Percentiles rank a stretch among this genome's conserved stretches.
Evolutionary conservation across 2,888 invertebrate species (phyloP).

Genomic region (Torymus aiolomorphi): DNA sequence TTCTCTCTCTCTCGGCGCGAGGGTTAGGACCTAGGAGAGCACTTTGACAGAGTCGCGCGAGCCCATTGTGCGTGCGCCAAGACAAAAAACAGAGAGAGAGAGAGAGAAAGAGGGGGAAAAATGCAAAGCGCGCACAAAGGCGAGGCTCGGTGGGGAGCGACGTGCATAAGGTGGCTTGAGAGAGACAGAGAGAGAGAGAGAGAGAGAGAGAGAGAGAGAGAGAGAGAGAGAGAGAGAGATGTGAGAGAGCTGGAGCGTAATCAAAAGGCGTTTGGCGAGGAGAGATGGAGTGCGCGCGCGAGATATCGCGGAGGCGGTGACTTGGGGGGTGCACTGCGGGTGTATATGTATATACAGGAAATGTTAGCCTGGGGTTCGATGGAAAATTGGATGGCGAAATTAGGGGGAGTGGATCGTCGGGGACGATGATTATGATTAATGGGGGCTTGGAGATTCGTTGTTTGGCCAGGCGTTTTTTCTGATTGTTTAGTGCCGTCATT

Average conservation of each 20-base stretch:
- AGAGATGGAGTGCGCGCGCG: background rate
- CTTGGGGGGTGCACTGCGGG: background rate
- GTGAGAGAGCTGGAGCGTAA: constrained; percentile 1
- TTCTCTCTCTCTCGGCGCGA: too few relatives aligned
- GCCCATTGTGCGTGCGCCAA: constrained; percentile 22
- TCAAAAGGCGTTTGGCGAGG: constrained; percentile 28
- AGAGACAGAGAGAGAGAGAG: constrained; percentile 6
- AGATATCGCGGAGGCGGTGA: background rate
- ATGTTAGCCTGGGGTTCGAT: too few relatives aligned
- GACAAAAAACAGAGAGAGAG: background rate
- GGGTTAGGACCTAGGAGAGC: background rate
- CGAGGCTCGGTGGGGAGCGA: too few relatives aligned
- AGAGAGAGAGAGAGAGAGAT: too few relatives aligned
- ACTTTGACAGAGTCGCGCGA: background rate
- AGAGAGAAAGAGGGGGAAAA: constrained; percentile 10
- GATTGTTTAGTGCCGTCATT: too few relatives aligned
- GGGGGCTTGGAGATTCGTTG: too few relatives aligned
- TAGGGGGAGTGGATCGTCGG: too few relatives aligned
- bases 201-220: background rate
- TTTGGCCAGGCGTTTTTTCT: too few relatives aligned
- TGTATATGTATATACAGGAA: too few relatives aligned
- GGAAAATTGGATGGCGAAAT: too few relatives aligned
- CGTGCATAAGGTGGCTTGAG: background rate
- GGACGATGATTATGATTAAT: too few relatives aligned
- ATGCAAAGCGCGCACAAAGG: constrained; percentile 26